Evolutionary conservation across 2,888 invertebrate species (phyloP).

Genomic region (Ormyrus thymus): DNA sequence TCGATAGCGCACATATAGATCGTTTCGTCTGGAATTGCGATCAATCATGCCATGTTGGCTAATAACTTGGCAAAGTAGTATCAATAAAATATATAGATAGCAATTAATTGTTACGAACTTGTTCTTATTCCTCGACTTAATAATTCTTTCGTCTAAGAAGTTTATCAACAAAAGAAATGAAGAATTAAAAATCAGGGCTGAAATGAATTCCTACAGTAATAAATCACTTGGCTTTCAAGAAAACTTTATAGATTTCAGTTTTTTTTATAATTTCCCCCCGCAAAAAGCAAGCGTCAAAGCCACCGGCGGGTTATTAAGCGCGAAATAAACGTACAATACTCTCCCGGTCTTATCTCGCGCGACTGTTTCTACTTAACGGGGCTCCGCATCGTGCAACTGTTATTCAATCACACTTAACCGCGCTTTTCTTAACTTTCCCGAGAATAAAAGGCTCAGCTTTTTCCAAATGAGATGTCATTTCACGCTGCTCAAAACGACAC

Average conservation of each 20-base stretch:
- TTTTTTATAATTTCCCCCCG: no score
- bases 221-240: no score
- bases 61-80: slow-evolving; percentile 18
- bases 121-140: neutral
- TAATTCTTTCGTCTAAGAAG: no score
- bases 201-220: no score
- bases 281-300: no score
- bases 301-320: no score
- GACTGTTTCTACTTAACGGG: neutral
- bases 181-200: no score
- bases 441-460: no score
- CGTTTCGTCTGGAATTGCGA: slow-evolving; percentile 14
- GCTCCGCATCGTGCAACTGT: neutral
- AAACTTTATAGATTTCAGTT: no score
- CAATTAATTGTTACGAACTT: slow-evolving; percentile 38
- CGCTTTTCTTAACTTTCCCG: neutral
- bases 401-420: slow-evolving; percentile 5
- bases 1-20: neutral
- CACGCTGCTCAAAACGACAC: no score
- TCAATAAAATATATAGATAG: slow-evolving; percentile 24
- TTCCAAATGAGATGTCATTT: no score
- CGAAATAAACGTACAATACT: neutral
- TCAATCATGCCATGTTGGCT: slow-evolving; percentile 28
- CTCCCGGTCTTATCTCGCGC: neutral
- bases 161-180: no score